Conservation (phyloP, 2,113 vertebrate species). For the Bungarus multicinctus region DNA sequence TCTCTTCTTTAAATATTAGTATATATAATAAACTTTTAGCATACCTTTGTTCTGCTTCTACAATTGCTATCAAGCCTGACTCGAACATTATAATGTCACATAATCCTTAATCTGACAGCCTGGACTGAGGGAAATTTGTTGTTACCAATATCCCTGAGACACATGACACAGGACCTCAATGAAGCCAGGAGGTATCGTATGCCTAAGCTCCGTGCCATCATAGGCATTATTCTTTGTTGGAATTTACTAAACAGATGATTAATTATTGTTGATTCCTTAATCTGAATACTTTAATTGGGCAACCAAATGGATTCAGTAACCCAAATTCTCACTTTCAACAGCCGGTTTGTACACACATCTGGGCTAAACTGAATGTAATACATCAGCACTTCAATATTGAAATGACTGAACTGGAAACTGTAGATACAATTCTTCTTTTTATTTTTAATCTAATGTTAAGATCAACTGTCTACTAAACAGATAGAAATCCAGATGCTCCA, state of each 20-base stretch:
- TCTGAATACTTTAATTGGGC: neutral
- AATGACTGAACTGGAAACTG: neutral
- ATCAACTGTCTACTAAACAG: neutral
- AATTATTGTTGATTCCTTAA: neutral
- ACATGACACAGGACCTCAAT: neutral
- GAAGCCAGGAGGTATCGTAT: neutral
- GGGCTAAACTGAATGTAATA: neutral
- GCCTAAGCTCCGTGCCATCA: neutral
- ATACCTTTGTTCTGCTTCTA: too few species aligned
- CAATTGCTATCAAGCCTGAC: too few species aligned
- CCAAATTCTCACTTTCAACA: neutral
- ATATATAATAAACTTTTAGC: neutral
- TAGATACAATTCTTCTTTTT: neutral
- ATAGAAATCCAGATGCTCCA: neutral
- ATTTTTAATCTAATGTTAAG: neutral
- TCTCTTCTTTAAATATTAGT: neutral
- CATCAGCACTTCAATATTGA: neutral
- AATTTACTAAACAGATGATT: neutral
- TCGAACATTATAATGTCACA: neutral
- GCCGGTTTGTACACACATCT: neutral
- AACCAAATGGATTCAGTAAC: neutral
- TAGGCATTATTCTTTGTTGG: neutral
- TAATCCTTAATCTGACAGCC: neutral
- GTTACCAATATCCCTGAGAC: neutral
- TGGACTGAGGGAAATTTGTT: neutral